Conservation (phyloP, 2,888 invertebrate species). For the Cerastis leucographa region DNA sequence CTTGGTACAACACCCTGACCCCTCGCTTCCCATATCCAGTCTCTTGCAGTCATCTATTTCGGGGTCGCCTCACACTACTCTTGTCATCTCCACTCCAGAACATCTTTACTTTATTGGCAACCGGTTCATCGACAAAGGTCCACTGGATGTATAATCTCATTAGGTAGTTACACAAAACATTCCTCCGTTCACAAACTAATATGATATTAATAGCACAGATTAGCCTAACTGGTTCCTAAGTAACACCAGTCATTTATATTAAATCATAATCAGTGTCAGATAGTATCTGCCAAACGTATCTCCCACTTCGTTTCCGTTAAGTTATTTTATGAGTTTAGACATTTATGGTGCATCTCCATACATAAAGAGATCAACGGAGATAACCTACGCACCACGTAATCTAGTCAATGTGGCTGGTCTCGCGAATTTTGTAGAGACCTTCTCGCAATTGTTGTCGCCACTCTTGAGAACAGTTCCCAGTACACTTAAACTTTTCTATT, state of each 20-base stretch:
- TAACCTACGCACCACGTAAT: conserved; percentile 14
- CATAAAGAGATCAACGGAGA: conserved; percentile 5
- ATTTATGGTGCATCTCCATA: neutral
- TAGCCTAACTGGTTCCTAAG: conserved; percentile 57
- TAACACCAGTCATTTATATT: conserved; percentile 44
- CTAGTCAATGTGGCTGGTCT: neutral
- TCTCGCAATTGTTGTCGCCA: neutral
- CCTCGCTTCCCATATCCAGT: neutral
- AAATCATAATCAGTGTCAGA: conserved; percentile 52
- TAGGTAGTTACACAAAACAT: conserved; percentile 58
- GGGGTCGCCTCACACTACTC: neutral
- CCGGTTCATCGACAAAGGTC: neutral
- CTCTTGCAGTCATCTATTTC: neutral
- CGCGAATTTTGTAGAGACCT: neutral
- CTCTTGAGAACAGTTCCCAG: neutral
- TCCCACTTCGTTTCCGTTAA: conserved; percentile 16
- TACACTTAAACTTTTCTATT: neutral
- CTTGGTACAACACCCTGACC: neutral
- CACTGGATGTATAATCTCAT: too few relatives aligned
- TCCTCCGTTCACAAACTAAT: conserved; percentile 56
- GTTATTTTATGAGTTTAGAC: conserved; percentile 10
- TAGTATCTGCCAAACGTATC: conserved; percentile 18
- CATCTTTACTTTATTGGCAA: neutral
- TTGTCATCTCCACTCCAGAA: neutral
- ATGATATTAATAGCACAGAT: conserved; percentile 63